phyloP scores from a whole-genome alignment of 1,140 invertebrate genomes.

The Drosophila insularis region DNA sequence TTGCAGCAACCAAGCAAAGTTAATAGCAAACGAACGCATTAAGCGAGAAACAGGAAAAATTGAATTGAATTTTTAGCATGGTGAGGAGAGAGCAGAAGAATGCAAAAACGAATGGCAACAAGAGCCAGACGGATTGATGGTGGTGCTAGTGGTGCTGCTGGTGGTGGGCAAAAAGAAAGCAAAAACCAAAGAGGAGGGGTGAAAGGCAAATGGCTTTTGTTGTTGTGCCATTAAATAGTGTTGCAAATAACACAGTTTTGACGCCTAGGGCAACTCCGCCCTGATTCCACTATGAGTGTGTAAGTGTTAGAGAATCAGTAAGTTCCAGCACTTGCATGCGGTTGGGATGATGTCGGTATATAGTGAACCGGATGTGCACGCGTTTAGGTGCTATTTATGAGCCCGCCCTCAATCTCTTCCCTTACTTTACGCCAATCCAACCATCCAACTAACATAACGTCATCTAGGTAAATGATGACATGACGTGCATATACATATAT shows the following conservation, averaged over 20 bases:
- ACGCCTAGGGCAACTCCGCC: constrained; percentile 44
- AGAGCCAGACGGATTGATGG: neutral
- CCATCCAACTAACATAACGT: neutral
- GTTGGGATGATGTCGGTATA: constrained; percentile 25
- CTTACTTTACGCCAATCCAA: neutral
- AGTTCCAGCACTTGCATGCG: constrained; percentile 11
- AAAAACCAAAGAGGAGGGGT: neutral
- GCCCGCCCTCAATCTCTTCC: constrained; percentile 9
- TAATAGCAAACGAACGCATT: constrained; percentile 69
- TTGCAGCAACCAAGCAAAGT: constrained; percentile 44
- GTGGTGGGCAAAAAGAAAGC: neutral
- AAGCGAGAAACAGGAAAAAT: constrained; percentile 54
- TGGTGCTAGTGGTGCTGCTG: no score
- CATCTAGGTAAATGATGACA: neutral
- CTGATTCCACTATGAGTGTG: neutral
- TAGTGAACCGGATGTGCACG: constrained; percentile 51
- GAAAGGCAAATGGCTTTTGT: constrained; percentile 27
- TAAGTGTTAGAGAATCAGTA: constrained; percentile 10
- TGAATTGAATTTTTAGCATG: constrained; percentile 66
- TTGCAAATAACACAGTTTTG: constrained; percentile 71
- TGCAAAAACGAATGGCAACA: constrained; percentile 11
- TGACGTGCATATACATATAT: neutral
- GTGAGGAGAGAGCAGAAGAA: constrained; percentile 6
- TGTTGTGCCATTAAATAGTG: constrained; percentile 65
- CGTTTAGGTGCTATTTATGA: constrained; percentile 62